A percentile compares a stretch with the other conserved stretches of the same genome.
phyloP scores from a whole-genome alignment of 2,797 vertebrate species.

The Paramormyrops hopkinsi region DNA sequence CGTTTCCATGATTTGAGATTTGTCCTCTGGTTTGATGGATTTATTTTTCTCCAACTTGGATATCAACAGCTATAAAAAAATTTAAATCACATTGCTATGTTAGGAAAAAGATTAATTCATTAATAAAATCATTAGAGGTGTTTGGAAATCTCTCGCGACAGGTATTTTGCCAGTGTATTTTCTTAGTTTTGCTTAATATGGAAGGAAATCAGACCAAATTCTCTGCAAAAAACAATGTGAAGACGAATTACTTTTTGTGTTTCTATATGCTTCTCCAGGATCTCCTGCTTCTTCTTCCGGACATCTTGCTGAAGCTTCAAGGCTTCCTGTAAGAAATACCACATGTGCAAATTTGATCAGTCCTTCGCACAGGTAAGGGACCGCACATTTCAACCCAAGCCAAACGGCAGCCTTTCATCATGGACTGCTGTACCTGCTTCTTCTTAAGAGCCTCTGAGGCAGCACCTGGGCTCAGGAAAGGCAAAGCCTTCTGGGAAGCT shows the following conservation, averaged over 20 bases:
- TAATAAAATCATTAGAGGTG: background rate
- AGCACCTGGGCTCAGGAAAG: conserved; percentile 55
- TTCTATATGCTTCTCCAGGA: conserved; percentile 96
- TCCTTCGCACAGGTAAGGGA: background rate
- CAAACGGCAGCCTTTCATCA: background rate
- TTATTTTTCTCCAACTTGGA: conserved; percentile 96
- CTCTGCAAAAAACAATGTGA: background rate
- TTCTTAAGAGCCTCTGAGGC: conserved; percentile 87
- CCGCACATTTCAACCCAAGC: background rate
- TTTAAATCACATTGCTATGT: background rate
- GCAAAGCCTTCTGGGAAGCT: conserved; percentile 75
- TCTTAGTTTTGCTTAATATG: background rate
- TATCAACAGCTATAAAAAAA: conserved; percentile 76
- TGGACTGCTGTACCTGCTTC: conserved; percentile 71
- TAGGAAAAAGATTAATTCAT: background rate
- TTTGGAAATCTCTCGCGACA: background rate
- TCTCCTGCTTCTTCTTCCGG: conserved; percentile 96
- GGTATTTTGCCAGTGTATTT: background rate
- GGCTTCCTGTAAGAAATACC: conserved; percentile 68
- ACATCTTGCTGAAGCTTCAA: conserved; percentile 92
- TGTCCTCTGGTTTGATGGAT: conserved; percentile 86
- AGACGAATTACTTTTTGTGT: conserved; percentile 80
- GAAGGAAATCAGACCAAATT: background rate
- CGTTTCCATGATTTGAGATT: conserved; percentile 91
- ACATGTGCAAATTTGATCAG: background rate